Evolutionary conservation across 2,888 invertebrate species (phyloP), one percentile per base, ranked within the genome.

Genomic region (Neoitamus cyanurus): DNA sequence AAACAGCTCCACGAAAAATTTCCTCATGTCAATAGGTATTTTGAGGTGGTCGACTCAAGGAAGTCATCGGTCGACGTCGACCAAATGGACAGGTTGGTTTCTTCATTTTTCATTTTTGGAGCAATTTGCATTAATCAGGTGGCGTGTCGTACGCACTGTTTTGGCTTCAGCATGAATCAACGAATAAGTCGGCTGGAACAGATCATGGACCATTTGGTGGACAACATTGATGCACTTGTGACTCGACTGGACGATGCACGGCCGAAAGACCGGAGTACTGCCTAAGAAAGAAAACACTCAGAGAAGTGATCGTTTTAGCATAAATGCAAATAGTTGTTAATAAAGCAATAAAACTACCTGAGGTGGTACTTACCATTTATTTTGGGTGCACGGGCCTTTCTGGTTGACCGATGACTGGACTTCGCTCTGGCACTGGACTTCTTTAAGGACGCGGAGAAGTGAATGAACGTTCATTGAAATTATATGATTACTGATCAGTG

Each of bases 181-280:
- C 20, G 75, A 46, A 20, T 75, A 2, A 15, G 6, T 6, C 42
- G 28, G 11, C 5, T 75, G 13, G 75, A 75, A 13, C 13, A 37
- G 11, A 20, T 42, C 20, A 25, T 75, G 75, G 75, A 75, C 25
- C 34, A 28, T 4, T 20, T 75, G n/a, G 25, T 75, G 37, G 75
- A 13, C 28, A 75, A 42, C 42, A 11, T 75, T 42, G 75, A 75
- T 42, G 75, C 42, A 42, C 75, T 75, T 15, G 75, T 75, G 11
- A 20, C 37, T 11, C 75, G 42, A n/a, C n/a, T 75, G 3, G 75
- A 75, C n/a, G 28, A n/a, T 28, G 75, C 28, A 28, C 34, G 75
- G 20, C 5, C 1, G 25, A 36, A 37, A 7, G 37, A 37, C 11
- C 37, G 42, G 11, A 1, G 25, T 9, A 75, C 70, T 70, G 34